Base-by-base conservation (phyloP, 1,140 invertebrate genomes). In the Hormaphis cornu region DNA sequence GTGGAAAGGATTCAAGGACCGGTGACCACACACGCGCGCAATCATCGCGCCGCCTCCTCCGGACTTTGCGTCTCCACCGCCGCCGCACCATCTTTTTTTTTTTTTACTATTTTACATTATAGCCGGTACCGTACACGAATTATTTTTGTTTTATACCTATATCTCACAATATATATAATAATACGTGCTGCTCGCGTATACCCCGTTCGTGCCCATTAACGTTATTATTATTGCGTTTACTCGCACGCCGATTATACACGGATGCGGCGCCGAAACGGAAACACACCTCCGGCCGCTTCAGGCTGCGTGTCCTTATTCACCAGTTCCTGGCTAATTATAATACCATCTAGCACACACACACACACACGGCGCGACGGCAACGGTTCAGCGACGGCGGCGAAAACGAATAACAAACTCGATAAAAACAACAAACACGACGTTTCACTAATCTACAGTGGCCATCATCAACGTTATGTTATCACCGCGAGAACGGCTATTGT, bases 291-390 rank as follows among this genome's bases (percentile, higher is more conserved):
- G 61, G 52, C 30, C 26, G 7, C 37, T 14, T 1, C 30, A 9
- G 33, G 18, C 44, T 48, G 61, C 61, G 61, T 66, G 61, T 66
- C 61, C 61, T 66, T 66, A 66, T 66, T 66, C 44, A 66, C 50
- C 61, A 30, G 61, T 66, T 66, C 61, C 61, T 48, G 30, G 61
- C 61, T 66, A 66, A 66, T 66, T 66, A 66, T 66, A 66, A 66
- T 66, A 66, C 28, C 61, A 66, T 66, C 61, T 66, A 66, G 44
- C 44, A 9, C 61, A 8, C 61, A 30, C 24, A 44, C 24, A 26
- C 16, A 44, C 22, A 44, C 24, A 40, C 20, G n/a, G n/a, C 10
- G 37, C 24, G 22, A 24, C 20, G 54, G 54, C 35, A 58, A 66
- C 40, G 44, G 61, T 66, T 66, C 61, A 50, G 61, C 61, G 20